Evolutionary conservation across 1,140 invertebrate species (phyloP).

Genomic region (Drosophila persimilis): DNA sequence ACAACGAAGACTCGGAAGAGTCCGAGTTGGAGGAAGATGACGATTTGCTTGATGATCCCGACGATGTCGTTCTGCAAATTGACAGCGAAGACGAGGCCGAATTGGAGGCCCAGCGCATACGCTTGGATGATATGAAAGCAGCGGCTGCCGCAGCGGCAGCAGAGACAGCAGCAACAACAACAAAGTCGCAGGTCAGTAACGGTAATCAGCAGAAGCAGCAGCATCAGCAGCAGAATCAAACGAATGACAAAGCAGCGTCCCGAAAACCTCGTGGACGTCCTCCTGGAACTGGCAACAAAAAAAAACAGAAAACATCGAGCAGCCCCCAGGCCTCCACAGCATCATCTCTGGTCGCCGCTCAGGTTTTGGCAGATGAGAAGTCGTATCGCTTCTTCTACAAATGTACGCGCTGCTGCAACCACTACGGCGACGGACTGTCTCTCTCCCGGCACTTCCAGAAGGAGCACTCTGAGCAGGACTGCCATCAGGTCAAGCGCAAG

Average conservation of each 20-base stretch:
- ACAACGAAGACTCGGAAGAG: constrained; percentile 67
- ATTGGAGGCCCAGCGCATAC: constrained; percentile 75
- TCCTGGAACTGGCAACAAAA: too few species aligned
- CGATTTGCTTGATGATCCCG: constrained; percentile 54
- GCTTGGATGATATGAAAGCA: constrained; percentile 49
- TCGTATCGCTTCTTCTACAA: constrained; percentile 60
- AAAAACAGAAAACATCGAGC: too few species aligned
- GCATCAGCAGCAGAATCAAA: not conserved
- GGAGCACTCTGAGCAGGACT: constrained; percentile 32
- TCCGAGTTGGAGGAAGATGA: constrained; percentile 64
- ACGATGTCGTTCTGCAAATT: constrained; percentile 67
- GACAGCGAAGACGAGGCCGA: constrained; percentile 81
- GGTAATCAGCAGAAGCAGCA: constrained; percentile 46
- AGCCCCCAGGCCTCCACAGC: constrained; percentile 26
- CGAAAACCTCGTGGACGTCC: constrained; percentile 56
- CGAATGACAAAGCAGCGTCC: constrained; percentile 11
- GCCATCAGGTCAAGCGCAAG: constrained; percentile 25
- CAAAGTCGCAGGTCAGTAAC: constrained; percentile 76
- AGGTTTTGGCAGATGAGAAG: constrained; percentile 66
- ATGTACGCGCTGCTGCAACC: constrained; percentile 58
- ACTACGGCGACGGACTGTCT: constrained; percentile 52
- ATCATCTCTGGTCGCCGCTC: constrained; percentile 38
- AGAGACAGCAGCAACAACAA: constrained; percentile 8
- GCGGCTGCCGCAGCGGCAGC: constrained; percentile 24
- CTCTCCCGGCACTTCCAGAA: constrained; percentile 63